Evolutionary conservation across 1,140 invertebrate species (phyloP).

Genomic region (Microplitis mediator): DNA sequence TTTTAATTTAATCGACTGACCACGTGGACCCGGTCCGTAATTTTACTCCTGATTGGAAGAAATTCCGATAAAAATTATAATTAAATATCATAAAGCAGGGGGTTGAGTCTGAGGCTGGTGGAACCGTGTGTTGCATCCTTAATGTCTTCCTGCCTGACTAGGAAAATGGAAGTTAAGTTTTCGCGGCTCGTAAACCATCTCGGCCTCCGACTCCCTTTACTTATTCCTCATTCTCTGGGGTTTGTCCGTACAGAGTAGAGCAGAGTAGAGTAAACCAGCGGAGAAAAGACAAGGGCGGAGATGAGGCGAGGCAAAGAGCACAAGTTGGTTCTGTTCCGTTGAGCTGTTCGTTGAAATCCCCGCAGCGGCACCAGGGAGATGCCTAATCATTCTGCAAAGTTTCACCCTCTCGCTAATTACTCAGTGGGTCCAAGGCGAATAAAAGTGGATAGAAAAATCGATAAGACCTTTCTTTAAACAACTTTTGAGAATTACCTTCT

Average conservation of each 20-base stretch:
- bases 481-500: no score
- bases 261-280: conserved; percentile 32
- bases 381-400: conserved; percentile 33
- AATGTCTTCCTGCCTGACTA: conserved; percentile 18
- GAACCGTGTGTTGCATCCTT: conserved; percentile 13
- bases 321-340: not conserved
- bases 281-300: conserved; percentile 12
- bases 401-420: conserved; percentile 29
- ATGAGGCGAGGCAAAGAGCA: conserved; percentile 8
- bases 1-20: no score
- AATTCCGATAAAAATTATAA: not conserved
- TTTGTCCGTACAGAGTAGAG: conserved; percentile 25
- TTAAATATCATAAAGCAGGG: not conserved
- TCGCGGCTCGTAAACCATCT: conserved; percentile 30
- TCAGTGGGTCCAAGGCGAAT: conserved; percentile 11
- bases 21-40: no score
- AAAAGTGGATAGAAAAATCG: conserved; percentile 28
- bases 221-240: not conserved
- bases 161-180: conserved; percentile 27
- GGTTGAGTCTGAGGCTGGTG: not conserved
- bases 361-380: not conserved
- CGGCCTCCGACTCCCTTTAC: not conserved
- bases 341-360: not conserved
- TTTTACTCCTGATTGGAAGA: no score
- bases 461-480: not conserved